Evolutionary conservation across 2,797 vertebrate genomes (phyloP), one percentile per base, ranked within the genome.

Genomic region (Pseudocheirus occidentalis): DNA sequence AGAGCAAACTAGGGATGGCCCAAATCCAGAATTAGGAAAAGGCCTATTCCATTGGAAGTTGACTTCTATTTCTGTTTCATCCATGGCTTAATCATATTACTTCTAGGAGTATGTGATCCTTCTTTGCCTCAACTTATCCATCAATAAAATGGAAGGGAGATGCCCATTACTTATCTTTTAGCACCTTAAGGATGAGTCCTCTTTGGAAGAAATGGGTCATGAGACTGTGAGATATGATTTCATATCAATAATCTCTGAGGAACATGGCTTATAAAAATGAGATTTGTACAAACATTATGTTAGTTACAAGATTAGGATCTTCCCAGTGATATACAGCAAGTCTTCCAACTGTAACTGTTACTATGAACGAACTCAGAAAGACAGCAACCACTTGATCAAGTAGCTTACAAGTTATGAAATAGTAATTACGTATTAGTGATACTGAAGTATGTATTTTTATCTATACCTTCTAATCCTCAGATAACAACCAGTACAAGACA

Each of bases 291-390:
- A 53, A 92, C 29, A 92, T 52, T 81, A 81, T 90, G 53, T 0
- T 92, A 66, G 93, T 94, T 96, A 91, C 54, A 91, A 55, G 89
- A 96, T 93, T 95, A 94, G 31, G 87, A 93, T 95, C 87, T 92
- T 95, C 52, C n/a, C 66, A 92, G 9, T 93, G 92, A 91, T 92
- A 24, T 95, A 95, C 94, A 55, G 50, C 9, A 89, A 55, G 5
- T 58, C 50, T 55, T 92, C 40, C 16, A 92, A 73, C 94, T 96
- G 66, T 94, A 92, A 59, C 18, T 24, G 54, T 55, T 59, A 73
- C 59, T 46, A 92, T 66, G 56, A 93, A 46, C 91, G 93, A 92
- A 94, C 54, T 81, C 56, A 90, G 16, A 34, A 94, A 58, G n/a
- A 90, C 90, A 93, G 53, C 92, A 92, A 62, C 34, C 56, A 18